A percentile compares a stretch with the other conserved stretches of the same genome.
Evolutionary conservation across 92 coral and sea anemone species (phyloP).

Genomic region (Virgularia gustaviana): DNA sequence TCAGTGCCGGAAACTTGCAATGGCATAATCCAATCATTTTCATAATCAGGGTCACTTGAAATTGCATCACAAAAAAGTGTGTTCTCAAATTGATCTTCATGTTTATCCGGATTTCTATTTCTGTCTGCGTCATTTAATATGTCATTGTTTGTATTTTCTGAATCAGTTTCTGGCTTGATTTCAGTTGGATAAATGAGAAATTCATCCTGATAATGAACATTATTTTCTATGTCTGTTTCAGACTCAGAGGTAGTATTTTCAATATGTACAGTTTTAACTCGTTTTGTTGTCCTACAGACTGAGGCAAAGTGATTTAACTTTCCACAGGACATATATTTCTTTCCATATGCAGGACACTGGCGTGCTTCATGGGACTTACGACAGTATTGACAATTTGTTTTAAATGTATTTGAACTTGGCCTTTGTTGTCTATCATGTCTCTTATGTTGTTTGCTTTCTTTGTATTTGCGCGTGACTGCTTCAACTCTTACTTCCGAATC

Average conservation of each 20-base stretch:
- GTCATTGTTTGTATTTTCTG: neutral
- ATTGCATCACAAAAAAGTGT: constrained; percentile 10
- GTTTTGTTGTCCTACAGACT: constrained; percentile 3
- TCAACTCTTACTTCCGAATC: neutral
- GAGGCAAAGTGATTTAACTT: neutral
- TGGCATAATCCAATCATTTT: constrained; percentile 26
- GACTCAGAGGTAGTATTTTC: too few species aligned
- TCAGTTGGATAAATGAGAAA: neutral
- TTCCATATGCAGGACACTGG: constrained; percentile 19
- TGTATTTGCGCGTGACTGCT: neutral
- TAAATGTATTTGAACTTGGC: neutral
- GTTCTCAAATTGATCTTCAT: neutral
- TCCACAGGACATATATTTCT: neutral
- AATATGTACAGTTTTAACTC: constrained; percentile 6
- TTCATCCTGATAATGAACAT: neutral
- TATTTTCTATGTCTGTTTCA: neutral
- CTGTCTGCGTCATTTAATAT: neutral
- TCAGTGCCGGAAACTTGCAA: constrained; percentile 27
- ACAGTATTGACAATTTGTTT: neutral
- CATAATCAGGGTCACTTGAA: neutral
- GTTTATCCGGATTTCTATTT: neutral
- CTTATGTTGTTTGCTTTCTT: neutral
- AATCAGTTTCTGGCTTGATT: neutral
- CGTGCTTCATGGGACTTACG: neutral
- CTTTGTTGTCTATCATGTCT: neutral